phyloP scores from a whole-genome alignment of 2,113 vertebrate genomes.

The Salvelinus sp. region DNA sequence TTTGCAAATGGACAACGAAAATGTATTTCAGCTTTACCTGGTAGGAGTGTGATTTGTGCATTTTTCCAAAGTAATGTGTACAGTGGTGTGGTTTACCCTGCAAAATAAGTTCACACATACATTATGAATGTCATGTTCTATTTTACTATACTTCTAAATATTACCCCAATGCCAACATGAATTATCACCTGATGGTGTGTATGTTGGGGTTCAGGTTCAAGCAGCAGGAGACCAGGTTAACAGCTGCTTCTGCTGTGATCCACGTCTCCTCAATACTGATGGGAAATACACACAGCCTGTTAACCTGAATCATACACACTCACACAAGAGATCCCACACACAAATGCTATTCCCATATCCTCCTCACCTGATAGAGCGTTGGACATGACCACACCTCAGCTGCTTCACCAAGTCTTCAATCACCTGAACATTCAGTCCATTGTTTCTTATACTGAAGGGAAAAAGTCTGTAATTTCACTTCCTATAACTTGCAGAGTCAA shows the following conservation, averaged over 20 bases:
- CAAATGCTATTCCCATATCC: not conserved
- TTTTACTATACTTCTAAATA: too few relatives aligned
- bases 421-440: slow-evolving; percentile 11
- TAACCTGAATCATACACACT: not conserved
- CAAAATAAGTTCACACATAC: slow-evolving; percentile 2
- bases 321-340: not conserved
- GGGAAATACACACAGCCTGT: not conserved
- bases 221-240: slow-evolving; percentile 44
- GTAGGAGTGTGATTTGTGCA: not conserved
- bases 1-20: not conserved
- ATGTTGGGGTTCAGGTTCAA: slow-evolving; percentile 41
- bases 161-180: too few relatives aligned
- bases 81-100: slow-evolving; percentile 52
- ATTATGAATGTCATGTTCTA: too few relatives aligned
- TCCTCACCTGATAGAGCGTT: slow-evolving; percentile 44
- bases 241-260: slow-evolving; percentile 42
- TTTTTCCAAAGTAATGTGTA: slow-evolving; percentile 40
- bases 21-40: slow-evolving; percentile 23
- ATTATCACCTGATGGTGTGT: slow-evolving; percentile 45
- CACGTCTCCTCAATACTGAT: slow-evolving; percentile 55
- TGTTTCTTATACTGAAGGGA: slow-evolving; percentile 50
- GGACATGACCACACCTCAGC: slow-evolving; percentile 19
- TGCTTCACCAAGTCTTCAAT: slow-evolving; percentile 42
- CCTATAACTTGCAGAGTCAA: not conserved
- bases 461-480: not conserved